These are phyloP conservation scores for Equus quagga DNA, from an alignment of 2,113 vertebrate genomes.

Conservation along the genomic window DNA sequence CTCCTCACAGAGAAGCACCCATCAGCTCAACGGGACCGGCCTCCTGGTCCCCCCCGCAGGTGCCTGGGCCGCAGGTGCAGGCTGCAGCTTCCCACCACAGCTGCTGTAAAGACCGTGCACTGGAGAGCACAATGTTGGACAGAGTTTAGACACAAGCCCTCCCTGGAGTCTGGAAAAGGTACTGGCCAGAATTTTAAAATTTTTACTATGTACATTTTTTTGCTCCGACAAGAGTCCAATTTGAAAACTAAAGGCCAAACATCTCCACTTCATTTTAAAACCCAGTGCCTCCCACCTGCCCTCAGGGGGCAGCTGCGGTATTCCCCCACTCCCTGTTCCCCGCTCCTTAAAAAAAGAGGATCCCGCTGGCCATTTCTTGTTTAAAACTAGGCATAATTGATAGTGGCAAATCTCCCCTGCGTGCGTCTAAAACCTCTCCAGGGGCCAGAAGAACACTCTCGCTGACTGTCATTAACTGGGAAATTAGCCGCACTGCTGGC, in stretches of 20 bases:
- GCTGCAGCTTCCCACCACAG: background rate
- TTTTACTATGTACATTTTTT: conserved; percentile 30
- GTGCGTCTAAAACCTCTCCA: conserved; percentile 82
- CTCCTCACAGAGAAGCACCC: background rate
- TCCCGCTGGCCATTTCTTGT: conserved; percentile 84
- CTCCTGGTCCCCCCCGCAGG: background rate
- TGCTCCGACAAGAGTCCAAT: conserved; percentile 71
- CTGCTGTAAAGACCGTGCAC: background rate
- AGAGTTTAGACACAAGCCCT: background rate
- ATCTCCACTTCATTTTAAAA: conserved; percentile 47
- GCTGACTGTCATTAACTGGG: conserved; percentile 82
- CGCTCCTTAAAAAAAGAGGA: conserved; percentile 65
- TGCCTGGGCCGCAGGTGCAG: background rate
- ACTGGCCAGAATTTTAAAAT: background rate
- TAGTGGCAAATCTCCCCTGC: conserved; percentile 82
- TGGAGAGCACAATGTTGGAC: rapidly evolving
- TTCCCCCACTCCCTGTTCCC: conserved; percentile 72
- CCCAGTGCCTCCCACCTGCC: conserved; percentile 2
- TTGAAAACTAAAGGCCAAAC: conserved; percentile 78
- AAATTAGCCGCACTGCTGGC: conserved; percentile 81
- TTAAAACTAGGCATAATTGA: conserved; percentile 86
- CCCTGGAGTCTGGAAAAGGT: background rate
- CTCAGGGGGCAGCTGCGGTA: conserved; percentile 76
- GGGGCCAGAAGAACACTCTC: conserved; percentile 82
- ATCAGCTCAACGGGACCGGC: rapidly evolving